These are phyloP conservation scores for Hirtodrosophila duncani DNA, from an alignment of 2,888 invertebrate species.

Conservation along the genomic window DNA sequence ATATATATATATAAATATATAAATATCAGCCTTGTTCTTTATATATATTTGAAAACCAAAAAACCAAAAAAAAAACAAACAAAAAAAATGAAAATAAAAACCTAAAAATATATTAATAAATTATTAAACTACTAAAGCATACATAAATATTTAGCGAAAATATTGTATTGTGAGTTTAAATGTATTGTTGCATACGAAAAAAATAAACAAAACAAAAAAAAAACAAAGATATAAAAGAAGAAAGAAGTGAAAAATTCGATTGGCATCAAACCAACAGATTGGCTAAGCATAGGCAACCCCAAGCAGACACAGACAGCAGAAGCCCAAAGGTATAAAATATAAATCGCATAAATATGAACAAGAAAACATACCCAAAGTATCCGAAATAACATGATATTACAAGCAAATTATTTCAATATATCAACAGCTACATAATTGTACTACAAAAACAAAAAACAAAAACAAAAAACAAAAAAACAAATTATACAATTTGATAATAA, in stretches of 20 bases:
- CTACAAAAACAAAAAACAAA: constrained; percentile 21
- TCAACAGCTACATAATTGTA: constrained; percentile 43
- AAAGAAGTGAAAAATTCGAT: constrained; percentile 31
- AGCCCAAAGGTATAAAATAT: constrained; percentile 9
- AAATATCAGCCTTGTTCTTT: constrained; percentile 74
- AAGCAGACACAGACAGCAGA: constrained; percentile 1
- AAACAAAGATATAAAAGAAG: constrained; percentile 32
- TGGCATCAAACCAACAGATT: constrained; percentile 25
- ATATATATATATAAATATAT: constrained; percentile 54
- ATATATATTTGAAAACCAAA: constrained; percentile 74
- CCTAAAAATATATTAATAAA: constrained; percentile 62
- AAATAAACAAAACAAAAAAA: constrained; percentile 25
- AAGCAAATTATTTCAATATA: constrained; percentile 46
- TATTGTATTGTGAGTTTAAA: constrained; percentile 77
- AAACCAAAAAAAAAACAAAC: constrained; percentile 46
- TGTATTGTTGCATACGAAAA: constrained; percentile 75
- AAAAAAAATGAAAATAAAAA: constrained; percentile 38
- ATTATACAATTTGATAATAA: constrained; percentile 46
- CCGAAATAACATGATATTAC: constrained; percentile 16
- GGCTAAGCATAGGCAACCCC: constrained; percentile 4
- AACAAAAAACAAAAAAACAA: constrained; percentile 3
- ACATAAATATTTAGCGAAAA: constrained; percentile 76
- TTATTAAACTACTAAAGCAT: constrained; percentile 66
- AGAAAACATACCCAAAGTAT: constrained; percentile 41
- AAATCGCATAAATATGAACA: constrained; percentile 24